phyloP scores from a whole-genome alignment of 2,797 vertebrate species.

The Sphenopsis melanotis region DNA sequence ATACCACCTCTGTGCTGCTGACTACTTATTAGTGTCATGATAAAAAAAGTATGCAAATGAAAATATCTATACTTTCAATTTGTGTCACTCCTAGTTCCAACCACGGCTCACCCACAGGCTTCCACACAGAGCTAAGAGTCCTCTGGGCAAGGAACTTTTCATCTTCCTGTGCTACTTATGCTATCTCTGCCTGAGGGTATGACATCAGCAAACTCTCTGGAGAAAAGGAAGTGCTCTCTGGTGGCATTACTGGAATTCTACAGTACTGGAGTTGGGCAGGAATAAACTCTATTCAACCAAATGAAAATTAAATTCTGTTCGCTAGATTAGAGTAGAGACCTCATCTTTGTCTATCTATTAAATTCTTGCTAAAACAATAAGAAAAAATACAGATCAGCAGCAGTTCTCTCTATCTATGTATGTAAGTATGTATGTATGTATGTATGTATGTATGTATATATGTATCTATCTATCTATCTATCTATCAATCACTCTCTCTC shows the following conservation, averaged over 20 bases:
- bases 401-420: rapidly evolving
- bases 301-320: neutral
- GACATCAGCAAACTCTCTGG: neutral
- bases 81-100: neutral
- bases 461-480: no score
- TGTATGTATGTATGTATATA: no score
- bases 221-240: neutral
- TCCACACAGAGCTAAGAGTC: neutral
- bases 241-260: neutral
- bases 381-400: neutral
- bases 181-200: neutral
- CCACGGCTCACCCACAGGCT: neutral
- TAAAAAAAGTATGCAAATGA: neutral
- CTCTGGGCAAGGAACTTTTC: neutral
- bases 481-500: no score
- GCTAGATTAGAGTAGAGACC: neutral
- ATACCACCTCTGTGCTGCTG: neutral
- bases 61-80: neutral
- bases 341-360: neutral
- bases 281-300: neutral
- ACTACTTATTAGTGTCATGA: neutral
- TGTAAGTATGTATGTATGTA: rapidly evolving
- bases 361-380: neutral
- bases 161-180: neutral
- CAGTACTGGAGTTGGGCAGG: neutral